Percentiles rank a stretch among this genome's conserved stretches.
Evolutionary conservation across 2,888 invertebrate species (phyloP).

Genomic region (Leptinotarsa juncta): DNA sequence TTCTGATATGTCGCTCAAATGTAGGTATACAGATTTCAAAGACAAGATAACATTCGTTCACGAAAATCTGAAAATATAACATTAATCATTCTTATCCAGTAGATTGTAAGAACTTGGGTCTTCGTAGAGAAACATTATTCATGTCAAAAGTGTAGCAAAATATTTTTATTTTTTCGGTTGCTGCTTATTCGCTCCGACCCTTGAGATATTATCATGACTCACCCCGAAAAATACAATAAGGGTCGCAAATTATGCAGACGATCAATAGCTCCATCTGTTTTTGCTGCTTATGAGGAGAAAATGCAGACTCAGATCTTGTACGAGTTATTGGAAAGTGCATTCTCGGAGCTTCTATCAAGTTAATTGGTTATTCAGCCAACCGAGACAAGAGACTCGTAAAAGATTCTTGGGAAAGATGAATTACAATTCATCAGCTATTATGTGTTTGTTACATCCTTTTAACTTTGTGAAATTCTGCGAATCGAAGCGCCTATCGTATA

Average conservation of each 20-base stretch:
- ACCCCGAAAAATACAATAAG: background rate
- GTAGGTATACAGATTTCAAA: too few relatives aligned
- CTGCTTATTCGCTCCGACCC: too few relatives aligned
- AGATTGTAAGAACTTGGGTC: too few relatives aligned
- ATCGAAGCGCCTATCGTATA: too few relatives aligned
- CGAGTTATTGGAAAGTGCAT: background rate
- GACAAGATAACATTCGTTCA: too few relatives aligned
- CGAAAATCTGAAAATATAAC: too few relatives aligned
- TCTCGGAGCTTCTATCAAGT: background rate
- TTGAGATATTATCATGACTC: too few relatives aligned
- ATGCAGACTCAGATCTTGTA: background rate
- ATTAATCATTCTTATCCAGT: too few relatives aligned
- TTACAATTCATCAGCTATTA: background rate
- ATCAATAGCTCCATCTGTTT: background rate
- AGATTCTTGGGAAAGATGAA: background rate
- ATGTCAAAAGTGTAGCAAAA: too few relatives aligned
- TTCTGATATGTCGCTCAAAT: too few relatives aligned
- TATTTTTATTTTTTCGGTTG: too few relatives aligned
- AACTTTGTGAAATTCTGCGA: background rate
- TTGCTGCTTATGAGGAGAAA: background rate
- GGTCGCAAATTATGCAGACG: slow-evolving; percentile 3
- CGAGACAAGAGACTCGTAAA: background rate
- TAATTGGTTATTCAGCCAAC: background rate
- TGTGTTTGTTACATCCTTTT: background rate
- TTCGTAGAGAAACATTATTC: too few relatives aligned